A percentile compares a stretch with the other conserved stretches of the same genome.
phyloP scores from a whole-genome alignment of 2,797 vertebrate species.

The Crotalus adamanteus region DNA sequence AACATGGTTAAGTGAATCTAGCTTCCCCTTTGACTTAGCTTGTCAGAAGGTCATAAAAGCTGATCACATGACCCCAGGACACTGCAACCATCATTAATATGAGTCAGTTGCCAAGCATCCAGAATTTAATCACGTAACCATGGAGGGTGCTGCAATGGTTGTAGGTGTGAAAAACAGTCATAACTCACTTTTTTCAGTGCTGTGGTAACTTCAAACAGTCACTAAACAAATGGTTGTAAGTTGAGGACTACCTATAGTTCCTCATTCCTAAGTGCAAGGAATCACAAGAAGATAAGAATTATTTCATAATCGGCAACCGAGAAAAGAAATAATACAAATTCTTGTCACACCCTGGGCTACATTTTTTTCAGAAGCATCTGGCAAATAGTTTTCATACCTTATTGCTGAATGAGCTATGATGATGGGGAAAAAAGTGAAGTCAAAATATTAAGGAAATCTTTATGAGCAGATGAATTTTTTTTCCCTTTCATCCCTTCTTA shows the following conservation, averaged over 20 bases:
- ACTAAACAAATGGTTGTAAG: neutral
- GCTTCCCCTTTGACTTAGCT: neutral
- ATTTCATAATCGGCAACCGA: neutral
- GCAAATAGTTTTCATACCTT: neutral
- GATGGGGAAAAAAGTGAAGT: neutral
- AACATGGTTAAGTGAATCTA: neutral
- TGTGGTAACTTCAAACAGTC: neutral
- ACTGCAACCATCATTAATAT: neutral
- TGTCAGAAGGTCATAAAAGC: neutral
- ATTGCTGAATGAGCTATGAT: neutral
- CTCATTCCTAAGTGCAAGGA: neutral
- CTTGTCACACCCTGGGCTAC: neutral
- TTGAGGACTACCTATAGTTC: neutral
- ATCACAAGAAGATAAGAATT: neutral
- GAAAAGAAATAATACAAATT: neutral
- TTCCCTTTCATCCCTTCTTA: neutral
- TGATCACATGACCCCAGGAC: neutral
- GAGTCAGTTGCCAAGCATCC: neutral
- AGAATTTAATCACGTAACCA: neutral
- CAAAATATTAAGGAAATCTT: neutral
- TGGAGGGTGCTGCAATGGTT: neutral
- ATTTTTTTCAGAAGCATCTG: conserved; percentile 12
- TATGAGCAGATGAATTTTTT: neutral
- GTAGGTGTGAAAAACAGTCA: neutral
- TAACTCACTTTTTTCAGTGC: neutral